Evolutionary conservation across 2,113 vertebrate species (phyloP).

Genomic region (Sinocyclocheilus anshuiensis): DNA sequence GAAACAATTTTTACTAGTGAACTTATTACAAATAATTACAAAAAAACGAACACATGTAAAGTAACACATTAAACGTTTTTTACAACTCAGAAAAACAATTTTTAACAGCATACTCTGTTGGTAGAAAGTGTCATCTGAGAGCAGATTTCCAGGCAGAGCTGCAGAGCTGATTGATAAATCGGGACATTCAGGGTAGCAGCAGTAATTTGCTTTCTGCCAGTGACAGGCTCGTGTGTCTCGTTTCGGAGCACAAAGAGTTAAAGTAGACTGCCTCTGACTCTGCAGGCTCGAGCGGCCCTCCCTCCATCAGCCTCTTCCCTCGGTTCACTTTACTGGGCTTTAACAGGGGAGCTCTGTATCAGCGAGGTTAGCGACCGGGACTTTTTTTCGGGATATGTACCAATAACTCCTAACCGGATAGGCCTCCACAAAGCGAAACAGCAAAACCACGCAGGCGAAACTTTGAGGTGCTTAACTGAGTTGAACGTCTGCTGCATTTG

Average conservation of each 20-base stretch:
- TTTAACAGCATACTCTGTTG: background rate
- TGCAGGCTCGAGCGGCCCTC: slow-evolving; percentile 49
- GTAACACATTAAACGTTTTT: too few relatives aligned
- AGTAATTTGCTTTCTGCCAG: background rate
- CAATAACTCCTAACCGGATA: slow-evolving; percentile 2
- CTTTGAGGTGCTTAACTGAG: slow-evolving; percentile 1
- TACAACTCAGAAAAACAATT: too few relatives aligned
- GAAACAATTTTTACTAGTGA: too few relatives aligned
- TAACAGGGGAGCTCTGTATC: slow-evolving; percentile 53
- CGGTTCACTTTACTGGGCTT: slow-evolving; percentile 51
- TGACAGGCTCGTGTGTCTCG: background rate
- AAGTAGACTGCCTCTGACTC: slow-evolving; percentile 66
- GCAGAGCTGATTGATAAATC: background rate
- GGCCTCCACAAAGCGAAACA: background rate
- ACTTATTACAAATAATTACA: too few relatives aligned
- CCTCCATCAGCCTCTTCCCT: slow-evolving; percentile 54
- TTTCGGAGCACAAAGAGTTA: slow-evolving; percentile 69
- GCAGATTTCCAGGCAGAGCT: background rate
- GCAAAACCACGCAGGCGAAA: slow-evolving; percentile 32
- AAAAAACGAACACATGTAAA: too few relatives aligned
- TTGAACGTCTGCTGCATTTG: slow-evolving; percentile 14
- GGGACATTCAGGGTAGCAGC: background rate
- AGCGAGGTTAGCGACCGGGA: slow-evolving; percentile 48
- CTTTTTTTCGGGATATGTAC: slow-evolving; percentile 40
- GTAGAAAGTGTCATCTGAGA: background rate